phyloP scores from a whole-genome alignment of 2,888 invertebrate species.

The Orthosia cruda region DNA sequence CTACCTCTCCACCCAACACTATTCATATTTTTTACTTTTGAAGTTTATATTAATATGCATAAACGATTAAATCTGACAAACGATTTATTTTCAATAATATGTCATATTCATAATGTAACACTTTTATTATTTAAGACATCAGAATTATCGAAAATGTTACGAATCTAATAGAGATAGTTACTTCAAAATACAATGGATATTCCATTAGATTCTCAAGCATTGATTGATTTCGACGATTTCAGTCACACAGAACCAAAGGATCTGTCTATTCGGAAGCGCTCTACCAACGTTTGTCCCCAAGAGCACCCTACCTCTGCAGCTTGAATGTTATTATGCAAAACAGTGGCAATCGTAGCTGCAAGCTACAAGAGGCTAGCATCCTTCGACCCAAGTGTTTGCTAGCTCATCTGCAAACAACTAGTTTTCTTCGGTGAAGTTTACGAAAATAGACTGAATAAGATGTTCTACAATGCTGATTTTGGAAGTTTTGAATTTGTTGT shows the following conservation, averaged over 20 bases:
- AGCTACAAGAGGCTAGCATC: conserved; percentile 34
- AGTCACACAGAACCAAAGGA: not conserved
- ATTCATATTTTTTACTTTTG: not conserved
- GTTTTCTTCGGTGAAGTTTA: conserved; percentile 21
- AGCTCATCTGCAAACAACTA: conserved; percentile 44
- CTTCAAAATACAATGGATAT: no score
- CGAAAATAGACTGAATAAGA: conserved; percentile 8
- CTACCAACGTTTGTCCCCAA: conserved; percentile 18
- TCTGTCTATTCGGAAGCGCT: not conserved
- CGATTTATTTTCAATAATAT: not conserved
- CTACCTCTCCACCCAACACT: not conserved
- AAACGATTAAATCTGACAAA: not conserved
- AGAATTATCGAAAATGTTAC: not conserved
- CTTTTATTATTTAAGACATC: not conserved
- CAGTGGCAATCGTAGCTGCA: conserved; percentile 31
- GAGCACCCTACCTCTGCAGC: conserved; percentile 21
- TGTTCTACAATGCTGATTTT: conserved; percentile 22
- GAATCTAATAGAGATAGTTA: no score
- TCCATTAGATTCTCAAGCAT: no score
- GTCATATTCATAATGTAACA: not conserved
- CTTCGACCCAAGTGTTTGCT: conserved; percentile 38
- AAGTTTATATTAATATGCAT: no score
- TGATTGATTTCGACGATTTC: not conserved
- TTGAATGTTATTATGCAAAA: conserved; percentile 52
- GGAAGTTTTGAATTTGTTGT: not conserved